phyloP scores from a whole-genome alignment of 1,140 invertebrate species.

The Dryas iulia region DNA sequence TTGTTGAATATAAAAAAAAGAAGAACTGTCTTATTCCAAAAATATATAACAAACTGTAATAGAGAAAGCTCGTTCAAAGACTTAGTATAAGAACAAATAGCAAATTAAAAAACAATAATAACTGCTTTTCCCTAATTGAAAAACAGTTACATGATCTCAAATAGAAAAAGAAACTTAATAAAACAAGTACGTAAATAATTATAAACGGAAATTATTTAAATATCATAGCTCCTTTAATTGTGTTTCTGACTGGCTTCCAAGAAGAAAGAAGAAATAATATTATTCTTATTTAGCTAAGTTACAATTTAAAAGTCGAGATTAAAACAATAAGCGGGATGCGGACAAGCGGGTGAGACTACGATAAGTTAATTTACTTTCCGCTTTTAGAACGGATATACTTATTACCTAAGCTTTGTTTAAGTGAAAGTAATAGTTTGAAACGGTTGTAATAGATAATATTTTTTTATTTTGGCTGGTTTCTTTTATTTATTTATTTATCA shows the following conservation, averaged over 20 bases:
- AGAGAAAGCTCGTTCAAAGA: too few relatives aligned
- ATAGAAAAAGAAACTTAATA: too few relatives aligned
- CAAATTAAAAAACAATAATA: too few relatives aligned
- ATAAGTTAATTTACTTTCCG: slow-evolving; percentile 18
- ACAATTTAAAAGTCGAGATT: not conserved
- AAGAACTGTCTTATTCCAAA: too few relatives aligned
- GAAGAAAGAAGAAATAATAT: not conserved
- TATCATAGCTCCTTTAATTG: not conserved
- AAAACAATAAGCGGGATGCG: slow-evolving; percentile 5
- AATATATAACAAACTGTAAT: too few relatives aligned
- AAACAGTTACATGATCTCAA: too few relatives aligned
- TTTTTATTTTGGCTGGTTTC: not conserved
- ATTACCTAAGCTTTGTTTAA: not conserved
- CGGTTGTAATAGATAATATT: not conserved
- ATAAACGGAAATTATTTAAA: not conserved
- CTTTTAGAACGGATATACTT: slow-evolving; percentile 7
- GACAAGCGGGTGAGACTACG: not conserved
- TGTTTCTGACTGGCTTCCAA: not conserved
- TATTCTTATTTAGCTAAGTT: not conserved
- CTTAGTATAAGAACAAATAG: too few relatives aligned
- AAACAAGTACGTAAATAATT: too few relatives aligned
- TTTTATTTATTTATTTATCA: too few relatives aligned
- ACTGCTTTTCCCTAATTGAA: too few relatives aligned
- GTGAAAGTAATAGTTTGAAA: not conserved
- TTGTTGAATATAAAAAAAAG: too few relatives aligned